Conservation (phyloP, 2,797 vertebrate genomes). For the Melanotaenia nigrans region DNA sequence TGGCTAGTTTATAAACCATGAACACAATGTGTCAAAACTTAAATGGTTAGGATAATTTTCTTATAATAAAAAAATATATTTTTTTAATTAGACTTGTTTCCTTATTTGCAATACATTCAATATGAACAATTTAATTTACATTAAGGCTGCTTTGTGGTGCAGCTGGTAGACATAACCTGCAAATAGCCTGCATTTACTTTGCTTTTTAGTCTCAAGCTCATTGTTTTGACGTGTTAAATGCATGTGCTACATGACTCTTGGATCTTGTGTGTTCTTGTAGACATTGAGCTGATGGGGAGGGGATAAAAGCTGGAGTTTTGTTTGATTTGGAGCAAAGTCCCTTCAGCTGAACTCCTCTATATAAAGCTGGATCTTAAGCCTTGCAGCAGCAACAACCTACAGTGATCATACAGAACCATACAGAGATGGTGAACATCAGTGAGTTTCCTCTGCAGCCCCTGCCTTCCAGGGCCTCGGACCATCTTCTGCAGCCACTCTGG, state of each 20-base stretch:
- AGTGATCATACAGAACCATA: neutral
- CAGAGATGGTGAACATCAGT: constrained; percentile 72
- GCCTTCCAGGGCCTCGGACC: constrained; percentile 41
- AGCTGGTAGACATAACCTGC: neutral
- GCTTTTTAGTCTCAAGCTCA: neutral
- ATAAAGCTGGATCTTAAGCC: constrained; percentile 49
- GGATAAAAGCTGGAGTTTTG: constrained; percentile 12
- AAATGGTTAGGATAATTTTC: neutral
- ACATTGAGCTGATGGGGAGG: neutral
- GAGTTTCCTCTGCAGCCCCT: constrained; percentile 37
- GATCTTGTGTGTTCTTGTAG: constrained; percentile 21
- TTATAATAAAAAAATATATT: neutral
- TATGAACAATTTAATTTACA: neutral
- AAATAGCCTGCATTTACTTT: neutral
- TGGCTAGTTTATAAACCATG: neutral
- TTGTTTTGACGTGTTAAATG: constrained; percentile 4
- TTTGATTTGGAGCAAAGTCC: constrained; percentile 43
- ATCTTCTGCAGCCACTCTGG: constrained; percentile 78
- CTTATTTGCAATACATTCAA: neutral
- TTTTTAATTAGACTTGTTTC: neutral
- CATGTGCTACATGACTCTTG: constrained; percentile 31
- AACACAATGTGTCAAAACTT: neutral
- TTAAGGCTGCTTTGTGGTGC: neutral
- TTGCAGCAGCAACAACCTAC: constrained; percentile 26
- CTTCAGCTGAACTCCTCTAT: constrained; percentile 33